Base-by-base conservation (phyloP, 2,888 invertebrate species). In the Tetragonula carbonaria region DNA sequence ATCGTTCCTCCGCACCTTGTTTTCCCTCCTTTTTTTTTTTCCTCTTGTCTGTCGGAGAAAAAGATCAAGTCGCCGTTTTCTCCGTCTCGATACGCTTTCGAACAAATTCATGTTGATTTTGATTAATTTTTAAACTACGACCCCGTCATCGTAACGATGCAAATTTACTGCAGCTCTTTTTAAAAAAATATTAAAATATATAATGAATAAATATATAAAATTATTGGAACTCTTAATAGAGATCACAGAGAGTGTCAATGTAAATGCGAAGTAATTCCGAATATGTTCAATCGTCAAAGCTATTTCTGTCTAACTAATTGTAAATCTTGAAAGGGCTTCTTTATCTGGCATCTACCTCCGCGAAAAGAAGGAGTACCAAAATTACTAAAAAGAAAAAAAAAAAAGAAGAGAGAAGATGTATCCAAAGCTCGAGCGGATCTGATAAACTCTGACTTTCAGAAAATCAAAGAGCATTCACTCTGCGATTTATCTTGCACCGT, bases 401-500 rank as follows among this genome's bases (percentile, higher is more conserved):
- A 55, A 66, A 45, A 38, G 0, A 38, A 38, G 5, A n/a, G 51
- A 66, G 21, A 59, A 77, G 14, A 28, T 28, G 28, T 38, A 14
- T 21, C 14, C 21, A 45, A 33, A 33, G 8, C 45, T 11, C 45
- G 8, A 38, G 38, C 38, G 38, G 74, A 66, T 59, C 59, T 57
- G 81, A 81, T 82, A 78, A 78, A 74, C 70, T 74, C 70, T 65
- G 78, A 82, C 74, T 79, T 33, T 45, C 53, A 38, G 21, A 59
- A 33, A 33, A 71, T 53, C 70, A 70, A 33, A 57, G 65, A 33
- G 21, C 6, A 45, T 66, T 66, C 50, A 50, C 45, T 38, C 38
- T 8, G 18, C 18, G 66, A 71, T 74, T 74, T 78, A 79, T 82
- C 74, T 79, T 23, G 5, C 23, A 63, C 16, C 28, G 45, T 70